phyloP scores from a whole-genome alignment of 2,888 invertebrate genomes.

The Sinhomidia bicolor region DNA sequence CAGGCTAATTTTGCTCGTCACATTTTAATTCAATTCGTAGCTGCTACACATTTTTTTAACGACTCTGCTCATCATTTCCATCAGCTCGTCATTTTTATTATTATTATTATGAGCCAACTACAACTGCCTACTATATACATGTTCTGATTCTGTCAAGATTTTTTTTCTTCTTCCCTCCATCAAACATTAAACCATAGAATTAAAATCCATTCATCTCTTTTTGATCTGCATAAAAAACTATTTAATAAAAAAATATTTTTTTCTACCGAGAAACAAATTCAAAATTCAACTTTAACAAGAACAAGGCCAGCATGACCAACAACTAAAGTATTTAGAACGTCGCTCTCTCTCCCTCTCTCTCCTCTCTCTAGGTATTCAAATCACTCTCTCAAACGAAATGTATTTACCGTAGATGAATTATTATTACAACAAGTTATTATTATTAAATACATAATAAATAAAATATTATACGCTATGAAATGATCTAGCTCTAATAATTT shows the following conservation, averaged over 20 bases:
- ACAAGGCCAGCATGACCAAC: not conserved
- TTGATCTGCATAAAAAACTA: conserved; percentile 24
- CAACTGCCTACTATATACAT: no score
- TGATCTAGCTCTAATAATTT: conserved; percentile 35
- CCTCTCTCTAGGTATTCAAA: not conserved
- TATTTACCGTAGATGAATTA: conserved; percentile 68
- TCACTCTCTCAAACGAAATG: not conserved
- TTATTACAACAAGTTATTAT: conserved; percentile 50
- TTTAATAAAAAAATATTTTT: conserved; percentile 20
- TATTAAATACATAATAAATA: conserved; percentile 58
- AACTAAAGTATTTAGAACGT: not conserved
- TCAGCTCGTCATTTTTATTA: conserved; percentile 47
- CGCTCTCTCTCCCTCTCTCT: not conserved
- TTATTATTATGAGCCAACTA: not conserved
- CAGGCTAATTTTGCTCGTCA: conserved; percentile 30
- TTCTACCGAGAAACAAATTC: no score
- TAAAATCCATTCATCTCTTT: conserved; percentile 53
- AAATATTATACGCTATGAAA: conserved; percentile 18
- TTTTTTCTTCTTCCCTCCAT: conserved; percentile 5
- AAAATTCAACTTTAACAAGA: no score
- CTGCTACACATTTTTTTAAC: not conserved
- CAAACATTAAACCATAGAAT: conserved; percentile 40
- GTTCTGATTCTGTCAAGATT: conserved; percentile 65
- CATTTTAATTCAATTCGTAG: no score
- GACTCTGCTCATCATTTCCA: conserved; percentile 45